Percentiles rank a stretch among this genome's conserved stretches.
Evolutionary conservation across 2,797 vertebrate species (phyloP).

Genomic region (Distichodus sexfasciatus): DNA sequence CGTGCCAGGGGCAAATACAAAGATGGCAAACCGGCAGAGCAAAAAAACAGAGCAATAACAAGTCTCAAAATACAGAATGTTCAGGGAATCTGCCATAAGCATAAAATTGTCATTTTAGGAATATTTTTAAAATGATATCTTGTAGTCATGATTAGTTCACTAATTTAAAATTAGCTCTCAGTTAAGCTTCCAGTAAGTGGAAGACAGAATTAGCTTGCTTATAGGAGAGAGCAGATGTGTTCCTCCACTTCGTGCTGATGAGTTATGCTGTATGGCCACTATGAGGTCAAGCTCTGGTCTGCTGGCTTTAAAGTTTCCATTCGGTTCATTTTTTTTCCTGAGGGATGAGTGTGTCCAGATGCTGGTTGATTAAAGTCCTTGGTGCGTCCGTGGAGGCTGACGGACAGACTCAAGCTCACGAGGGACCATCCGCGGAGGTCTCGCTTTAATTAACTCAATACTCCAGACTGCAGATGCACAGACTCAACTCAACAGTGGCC

Average conservation of each 20-base stretch:
- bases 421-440: conserved; percentile 46
- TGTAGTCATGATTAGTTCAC: neutral
- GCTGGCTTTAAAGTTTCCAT: conserved; percentile 20
- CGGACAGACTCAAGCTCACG: conserved; percentile 42
- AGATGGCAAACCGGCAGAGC: conserved; percentile 19
- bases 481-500: conserved; percentile 37
- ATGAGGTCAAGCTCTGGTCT: conserved; percentile 16
- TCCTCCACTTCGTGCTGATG: conserved; percentile 22
- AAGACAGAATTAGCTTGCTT: neutral
- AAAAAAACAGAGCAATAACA: conserved; percentile 1
- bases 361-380: conserved; percentile 53
- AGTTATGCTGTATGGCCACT: conserved; percentile 13
- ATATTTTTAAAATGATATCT: conserved; percentile 1
- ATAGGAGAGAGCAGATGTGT: neutral
- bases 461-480: conserved; percentile 43
- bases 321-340: conserved; percentile 28
- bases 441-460: conserved; percentile 55
- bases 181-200: neutral
- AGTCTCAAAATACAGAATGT: neutral
- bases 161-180: neutral
- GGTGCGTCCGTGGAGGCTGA: conserved; percentile 44
- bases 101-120: conserved; percentile 14
- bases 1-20: conserved; percentile 36
- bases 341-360: conserved; percentile 45
- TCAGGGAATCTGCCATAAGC: neutral